Evolutionary conservation across 2,888 invertebrate genomes (phyloP), one percentile per base, ranked within the genome.

Genomic region (Hirtodrosophila cameraria): DNA sequence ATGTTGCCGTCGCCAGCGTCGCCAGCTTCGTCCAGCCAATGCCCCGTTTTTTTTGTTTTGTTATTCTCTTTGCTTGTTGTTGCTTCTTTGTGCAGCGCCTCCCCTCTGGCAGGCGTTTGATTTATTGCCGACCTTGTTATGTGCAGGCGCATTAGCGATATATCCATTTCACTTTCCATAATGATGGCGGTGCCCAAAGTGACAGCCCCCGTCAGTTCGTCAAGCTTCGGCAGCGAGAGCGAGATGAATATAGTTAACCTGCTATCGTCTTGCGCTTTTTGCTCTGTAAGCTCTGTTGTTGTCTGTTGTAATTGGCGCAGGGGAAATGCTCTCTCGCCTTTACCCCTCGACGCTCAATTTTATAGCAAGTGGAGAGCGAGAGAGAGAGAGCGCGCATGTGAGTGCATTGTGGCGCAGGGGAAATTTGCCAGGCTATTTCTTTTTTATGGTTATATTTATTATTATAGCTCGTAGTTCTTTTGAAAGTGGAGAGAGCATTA

Each of bases 91-190:
- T 58, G 66, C 55, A 63, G 36, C 41, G 50, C 70, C 70, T 48
- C 57, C 42, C 60, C 58, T 18, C 48, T 55, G 55, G 38, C 49
- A 50, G 64, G 60, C 63, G 61, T 82, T 86, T 90, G 90, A 90
- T 90, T 90, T 90, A 90, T 89, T 87, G 90, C 88, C 89, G 90
- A 90, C 90, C 90, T 90, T 90, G 90, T 90, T 89, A 86, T 89
- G 88, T 90, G 89, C 89, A 90, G 84, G 89, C 89, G 85, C 84
- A 85, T 84, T 83, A 80, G 87, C 86, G 81, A 88, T 90, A 89
- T 88, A 89, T 89, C 90, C 89, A 88, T 90, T 89, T 90, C 90
- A 89, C 87, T 89, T 90, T 90, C 90, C 88, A 78, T 87, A 87
- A 88, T 88, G 88, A 80, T 87, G 85, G 86, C 88, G 74, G 68